phyloP scores from a whole-genome alignment of 2,888 invertebrate genomes.

The Drosophila limbata region DNA sequence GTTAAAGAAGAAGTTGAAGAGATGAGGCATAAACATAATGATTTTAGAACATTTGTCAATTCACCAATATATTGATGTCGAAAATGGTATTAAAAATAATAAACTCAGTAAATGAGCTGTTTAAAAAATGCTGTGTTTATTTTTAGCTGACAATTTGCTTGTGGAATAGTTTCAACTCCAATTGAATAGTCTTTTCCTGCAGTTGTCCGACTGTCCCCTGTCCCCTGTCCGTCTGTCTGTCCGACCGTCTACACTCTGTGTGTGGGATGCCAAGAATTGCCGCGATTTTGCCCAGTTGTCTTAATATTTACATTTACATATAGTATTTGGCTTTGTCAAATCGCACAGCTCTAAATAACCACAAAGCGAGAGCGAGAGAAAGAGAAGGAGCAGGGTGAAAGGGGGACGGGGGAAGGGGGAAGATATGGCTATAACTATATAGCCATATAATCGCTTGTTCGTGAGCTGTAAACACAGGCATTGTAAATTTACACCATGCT shows the following conservation, averaged over 20 bases:
- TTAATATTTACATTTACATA: constrained; percentile 51
- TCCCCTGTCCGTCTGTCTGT: background rate
- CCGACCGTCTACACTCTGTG: background rate
- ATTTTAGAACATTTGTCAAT: too few relatives aligned
- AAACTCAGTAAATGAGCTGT: too few relatives aligned
- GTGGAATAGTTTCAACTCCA: background rate
- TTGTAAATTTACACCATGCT: constrained; percentile 76
- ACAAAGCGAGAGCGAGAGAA: constrained; percentile 2
- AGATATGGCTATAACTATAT: constrained; percentile 54
- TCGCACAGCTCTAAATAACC: constrained; percentile 49
- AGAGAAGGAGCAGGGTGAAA: background rate
- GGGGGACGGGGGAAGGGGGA: background rate
- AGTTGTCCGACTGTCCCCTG: background rate
- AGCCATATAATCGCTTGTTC: constrained; percentile 73
- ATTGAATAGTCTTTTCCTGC: background rate
- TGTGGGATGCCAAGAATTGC: constrained; percentile 43
- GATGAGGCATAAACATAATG: too few relatives aligned
- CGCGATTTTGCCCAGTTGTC: constrained; percentile 41
- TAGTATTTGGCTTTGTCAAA: constrained; percentile 54
- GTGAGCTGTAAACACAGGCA: constrained; percentile 76
- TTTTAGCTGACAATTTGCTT: too few relatives aligned
- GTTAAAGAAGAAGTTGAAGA: too few relatives aligned
- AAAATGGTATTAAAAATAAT: too few relatives aligned
- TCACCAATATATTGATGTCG: too few relatives aligned
- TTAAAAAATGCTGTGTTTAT: too few relatives aligned